Conservation (phyloP, 2,113 vertebrate species). For the Ranitomeya variabilis region DNA sequence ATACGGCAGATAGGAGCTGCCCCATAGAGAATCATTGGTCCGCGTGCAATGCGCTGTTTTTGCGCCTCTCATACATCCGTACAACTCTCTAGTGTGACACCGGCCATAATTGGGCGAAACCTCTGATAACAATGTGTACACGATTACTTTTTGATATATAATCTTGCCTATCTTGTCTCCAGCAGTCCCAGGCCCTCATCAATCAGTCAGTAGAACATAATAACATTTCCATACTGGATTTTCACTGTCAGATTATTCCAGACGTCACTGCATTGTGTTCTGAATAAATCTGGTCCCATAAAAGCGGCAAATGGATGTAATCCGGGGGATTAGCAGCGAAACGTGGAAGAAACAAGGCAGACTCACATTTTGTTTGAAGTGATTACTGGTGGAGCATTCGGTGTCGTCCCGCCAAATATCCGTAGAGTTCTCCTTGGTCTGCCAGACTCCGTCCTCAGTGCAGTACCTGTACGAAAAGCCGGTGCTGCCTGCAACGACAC, state of each 20-base stretch:
- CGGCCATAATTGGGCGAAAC: neutral
- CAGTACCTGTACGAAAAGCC: slow-evolving; percentile 84
- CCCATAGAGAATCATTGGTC: too few relatives aligned
- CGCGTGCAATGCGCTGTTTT: too few relatives aligned
- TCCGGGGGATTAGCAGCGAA: neutral
- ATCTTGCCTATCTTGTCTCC: neutral
- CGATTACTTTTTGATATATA: neutral
- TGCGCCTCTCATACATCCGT: too few relatives aligned
- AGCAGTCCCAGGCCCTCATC: neutral
- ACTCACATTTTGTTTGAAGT: slow-evolving; percentile 80
- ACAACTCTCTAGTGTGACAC: too few relatives aligned
- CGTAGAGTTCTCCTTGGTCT: slow-evolving; percentile 78
- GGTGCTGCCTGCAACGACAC: slow-evolving; percentile 78
- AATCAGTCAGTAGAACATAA: too few relatives aligned
- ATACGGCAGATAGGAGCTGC: too few relatives aligned
- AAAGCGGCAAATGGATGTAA: neutral
- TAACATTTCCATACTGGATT: too few relatives aligned
- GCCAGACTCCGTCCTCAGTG: slow-evolving; percentile 83
- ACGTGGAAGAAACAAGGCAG: slow-evolving; percentile 45
- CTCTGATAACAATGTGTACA: neutral
- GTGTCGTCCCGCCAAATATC: slow-evolving; percentile 83
- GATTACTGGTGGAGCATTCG: slow-evolving; percentile 77
- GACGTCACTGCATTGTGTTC: neutral
- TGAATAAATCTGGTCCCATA: neutral
- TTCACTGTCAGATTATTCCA: too few relatives aligned